A percentile compares a stretch with the other conserved stretches of the same genome.
Conservation (phyloP, 2,113 vertebrate species). For the Lathamus discolor region DNA sequence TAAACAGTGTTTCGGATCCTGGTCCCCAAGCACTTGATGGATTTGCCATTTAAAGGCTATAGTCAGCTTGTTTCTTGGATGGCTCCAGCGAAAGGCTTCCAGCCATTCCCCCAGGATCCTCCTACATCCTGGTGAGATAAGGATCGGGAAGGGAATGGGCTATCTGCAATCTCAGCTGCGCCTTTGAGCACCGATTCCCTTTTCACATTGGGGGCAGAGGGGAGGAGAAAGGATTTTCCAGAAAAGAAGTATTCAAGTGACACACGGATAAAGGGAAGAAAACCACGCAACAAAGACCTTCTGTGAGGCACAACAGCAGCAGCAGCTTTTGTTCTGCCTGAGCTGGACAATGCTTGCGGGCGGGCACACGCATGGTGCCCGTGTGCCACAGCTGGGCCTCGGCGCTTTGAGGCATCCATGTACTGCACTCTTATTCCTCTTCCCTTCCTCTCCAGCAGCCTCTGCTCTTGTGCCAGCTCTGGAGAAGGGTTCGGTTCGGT, state of each 20-base stretch:
- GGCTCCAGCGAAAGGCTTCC: constrained; percentile 30
- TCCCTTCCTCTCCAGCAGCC: background rate
- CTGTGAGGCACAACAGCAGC: background rate
- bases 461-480: background rate
- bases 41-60: constrained; percentile 15
- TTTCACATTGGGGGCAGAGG: background rate
- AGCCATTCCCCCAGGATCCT: constrained; percentile 32
- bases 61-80: background rate
- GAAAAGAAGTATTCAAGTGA: background rate
- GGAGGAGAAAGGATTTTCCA: background rate
- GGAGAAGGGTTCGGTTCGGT: background rate
- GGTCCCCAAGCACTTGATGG: background rate
- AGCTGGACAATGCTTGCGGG: background rate
- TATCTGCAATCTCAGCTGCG: background rate
- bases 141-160: constrained; percentile 58
- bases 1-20: background rate
- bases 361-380: background rate
- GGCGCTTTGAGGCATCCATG: fast-evolving
- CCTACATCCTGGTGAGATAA: constrained; percentile 69
- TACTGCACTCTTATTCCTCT: background rate
- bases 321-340: background rate
- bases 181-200: constrained; percentile 34
- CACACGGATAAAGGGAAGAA: background rate
- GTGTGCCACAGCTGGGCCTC: fast-evolving
- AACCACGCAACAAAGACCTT: background rate